Evolutionary conservation across 2,888 invertebrate species (phyloP), one percentile per base, ranked within the genome.

Genomic region (Macaria notata): DNA sequence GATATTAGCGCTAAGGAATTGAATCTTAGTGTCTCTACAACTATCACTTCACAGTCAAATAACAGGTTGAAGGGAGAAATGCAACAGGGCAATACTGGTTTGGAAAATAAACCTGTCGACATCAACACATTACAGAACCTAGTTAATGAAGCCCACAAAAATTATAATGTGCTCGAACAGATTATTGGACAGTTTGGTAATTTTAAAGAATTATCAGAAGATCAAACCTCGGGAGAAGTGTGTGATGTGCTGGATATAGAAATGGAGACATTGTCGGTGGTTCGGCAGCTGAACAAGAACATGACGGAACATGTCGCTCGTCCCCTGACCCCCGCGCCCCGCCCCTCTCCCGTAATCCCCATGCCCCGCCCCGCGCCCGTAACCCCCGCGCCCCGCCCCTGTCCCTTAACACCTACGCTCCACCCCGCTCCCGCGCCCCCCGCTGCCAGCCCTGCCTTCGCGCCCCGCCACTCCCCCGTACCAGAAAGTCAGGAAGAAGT

Each of bases 251-350:
- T 41, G 4, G 41, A 41, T 4, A 1, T 41, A 4, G 50, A 50
- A 38, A 31, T 3, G 1, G 30, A 45, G 0, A 4, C n/a, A 50
- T 8, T 41, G 9, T 41, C 7, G 36, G 6, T 44, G 38, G 33
- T 31, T 38, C 30, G 44, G 1, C 9, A 6, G 8, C 4, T 45
- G 30, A 8, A 9, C 6, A 33, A 33, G 44, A n/a, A 4, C 6
- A 9, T 3, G 31, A n/a, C 39, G 31, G 41, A n/a, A n/a, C 19
- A 39, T 36, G 46, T 45, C 39, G 46, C 31, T 43, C 46, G 49
- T 30, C 42, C 42, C 9, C 44, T 19, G n/a, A 4, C 31, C 3
- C 53, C 46, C 46, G 31, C 31, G 46, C 43, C 31, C 3, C 42
- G 36, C 19, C 9, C 36, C 19, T 19, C 19, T 19, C 19, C 19